Base-by-base conservation (phyloP, 2,888 invertebrate species). In the Phaedon cochleariae region DNA sequence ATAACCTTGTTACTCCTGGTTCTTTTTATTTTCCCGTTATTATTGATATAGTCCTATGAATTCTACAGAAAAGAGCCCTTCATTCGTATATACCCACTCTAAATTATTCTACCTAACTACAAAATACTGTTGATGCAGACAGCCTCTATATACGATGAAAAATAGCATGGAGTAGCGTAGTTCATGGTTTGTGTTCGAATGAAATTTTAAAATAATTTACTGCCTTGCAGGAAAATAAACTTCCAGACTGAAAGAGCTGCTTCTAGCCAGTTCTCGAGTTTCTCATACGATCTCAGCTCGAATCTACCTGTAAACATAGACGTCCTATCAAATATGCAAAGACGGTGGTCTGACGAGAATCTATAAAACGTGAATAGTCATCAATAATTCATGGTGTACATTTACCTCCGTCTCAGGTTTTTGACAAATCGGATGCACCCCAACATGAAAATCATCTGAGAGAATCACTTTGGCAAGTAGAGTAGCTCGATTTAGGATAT, bases 231-330 rank as follows among this genome's bases (percentile, higher is more conserved):
- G 10, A 34, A 34, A 57, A 55, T 51, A 52, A 57, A 62, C 17
- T 45, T 34, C 26, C 17, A 22, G 45, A 18, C 45, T 57, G 7
- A 45, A 17, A 15, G 17, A 45, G 18, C 22, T 57, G 22, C 37
- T 57, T 45, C 12, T 15, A 41, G 20, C 45, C 17, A 57, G 26
- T 54, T 18, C 21, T 26, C 45, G 21, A 37, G 37, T 37, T 41
- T 41, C 55, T 41, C 20, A 22, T 15, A 22, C 34, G 34, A 54
- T 37, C 41, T 34, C 54, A 64, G 52, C 41, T 62, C 59, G 59
- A 64, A 68, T 68, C 55, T 62, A 57, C 54, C 59, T 58, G 62
- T 62, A 68, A 68, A 65, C 65, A 68, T 68, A 62, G 64, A 68
- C 62, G 62, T 59, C 45, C 60, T 62, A 58, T 68, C 58, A 65